Evolutionary conservation across 23 tunicate species (phyloP).

Genomic region (Diplosoma virens): DNA sequence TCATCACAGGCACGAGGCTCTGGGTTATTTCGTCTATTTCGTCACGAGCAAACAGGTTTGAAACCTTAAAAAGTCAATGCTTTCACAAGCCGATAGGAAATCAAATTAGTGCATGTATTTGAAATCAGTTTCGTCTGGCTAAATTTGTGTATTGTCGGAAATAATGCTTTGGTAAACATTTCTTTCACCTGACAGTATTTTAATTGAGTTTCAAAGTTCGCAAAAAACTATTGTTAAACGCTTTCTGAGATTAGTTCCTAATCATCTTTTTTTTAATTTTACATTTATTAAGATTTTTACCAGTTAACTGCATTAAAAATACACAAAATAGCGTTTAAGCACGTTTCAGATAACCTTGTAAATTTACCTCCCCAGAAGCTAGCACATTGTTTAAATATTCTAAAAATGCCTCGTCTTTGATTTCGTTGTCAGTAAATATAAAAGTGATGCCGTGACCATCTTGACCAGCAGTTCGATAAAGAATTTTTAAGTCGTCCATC

Average conservation of each 20-base stretch:
- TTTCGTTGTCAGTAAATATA: conserved; percentile 93
- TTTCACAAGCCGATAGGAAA: not conserved
- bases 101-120: not conserved
- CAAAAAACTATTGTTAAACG: no score
- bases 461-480: conserved; percentile 84
- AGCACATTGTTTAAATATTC: conserved; percentile 94
- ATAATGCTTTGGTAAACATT: no score
- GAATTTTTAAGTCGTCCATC: conserved; percentile 88
- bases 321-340: not conserved
- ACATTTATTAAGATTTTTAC: no score
- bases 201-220: no score
- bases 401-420: conserved; percentile 88
- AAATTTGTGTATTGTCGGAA: no score
- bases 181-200: no score
- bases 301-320: not conserved
- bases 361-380: conserved; percentile 83
- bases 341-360: not conserved
- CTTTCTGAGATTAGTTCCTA: no score
- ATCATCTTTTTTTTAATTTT: no score
- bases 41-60: conserved; percentile 86
- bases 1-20: conserved; percentile 82
- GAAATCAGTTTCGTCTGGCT: not conserved
- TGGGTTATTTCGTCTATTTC: conserved; percentile 84
- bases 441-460: conserved; percentile 91
- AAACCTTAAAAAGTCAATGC: conserved; percentile 38